A percentile compares a stretch with the other conserved stretches of the same genome.
phyloP scores from a whole-genome alignment of 2,888 invertebrate species.

The Leucophora obtusa region DNA sequence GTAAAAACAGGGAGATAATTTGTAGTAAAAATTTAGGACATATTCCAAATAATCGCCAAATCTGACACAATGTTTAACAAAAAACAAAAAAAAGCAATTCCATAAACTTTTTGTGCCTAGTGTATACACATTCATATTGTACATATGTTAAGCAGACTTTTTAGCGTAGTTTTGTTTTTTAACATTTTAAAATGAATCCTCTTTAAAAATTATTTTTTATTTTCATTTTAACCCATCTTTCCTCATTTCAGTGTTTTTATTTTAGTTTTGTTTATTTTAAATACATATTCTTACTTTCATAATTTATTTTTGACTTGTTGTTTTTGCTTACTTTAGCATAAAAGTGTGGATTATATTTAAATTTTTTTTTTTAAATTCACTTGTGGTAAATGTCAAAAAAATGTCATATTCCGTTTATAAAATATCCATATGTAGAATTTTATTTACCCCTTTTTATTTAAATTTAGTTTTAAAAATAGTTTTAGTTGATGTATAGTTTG shows the following conservation, averaged over 20 bases:
- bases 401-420: constrained; percentile 52
- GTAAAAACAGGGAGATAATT: too few species aligned
- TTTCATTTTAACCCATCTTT: constrained; percentile 35
- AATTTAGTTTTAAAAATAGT: neutral
- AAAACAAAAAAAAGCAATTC: neutral
- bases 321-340: constrained; percentile 15
- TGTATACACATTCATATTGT: constrained; percentile 13
- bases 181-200: constrained; percentile 36
- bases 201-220: constrained; percentile 1
- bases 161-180: constrained; percentile 17
- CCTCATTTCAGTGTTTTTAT: constrained; percentile 8
- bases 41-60: too few species aligned
- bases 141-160: constrained; percentile 50
- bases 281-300: constrained; percentile 29
- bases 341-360: constrained; percentile 28
- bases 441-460: constrained; percentile 50
- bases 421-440: constrained; percentile 37
- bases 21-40: too few species aligned
- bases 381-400: constrained; percentile 62
- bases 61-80: too few species aligned
- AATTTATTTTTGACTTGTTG: neutral
- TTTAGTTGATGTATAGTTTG: constrained; percentile 38
- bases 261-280: constrained; percentile 34
- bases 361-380: constrained; percentile 42
- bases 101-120: neutral